These are phyloP conservation scores for Eristalis arbustorum DNA, from an alignment of 2,888 invertebrate genomes.

Conservation along the genomic window DNA sequence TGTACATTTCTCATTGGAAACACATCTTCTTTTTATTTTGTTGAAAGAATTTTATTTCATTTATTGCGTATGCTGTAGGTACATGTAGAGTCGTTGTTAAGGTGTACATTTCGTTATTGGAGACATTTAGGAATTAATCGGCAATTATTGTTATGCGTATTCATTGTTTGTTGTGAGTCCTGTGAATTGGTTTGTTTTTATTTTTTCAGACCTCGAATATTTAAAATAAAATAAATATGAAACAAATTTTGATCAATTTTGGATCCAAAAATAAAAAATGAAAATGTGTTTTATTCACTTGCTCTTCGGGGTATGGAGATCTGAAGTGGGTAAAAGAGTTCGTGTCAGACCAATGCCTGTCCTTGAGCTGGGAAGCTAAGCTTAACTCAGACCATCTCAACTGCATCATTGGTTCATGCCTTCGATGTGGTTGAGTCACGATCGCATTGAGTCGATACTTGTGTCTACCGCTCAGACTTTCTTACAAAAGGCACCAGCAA, in stretches of 20 bases:
- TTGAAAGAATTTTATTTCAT: slow-evolving; percentile 18
- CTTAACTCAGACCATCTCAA: too few species aligned
- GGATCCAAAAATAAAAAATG: not conserved
- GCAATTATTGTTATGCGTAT: slow-evolving; percentile 32
- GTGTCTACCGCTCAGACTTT: too few species aligned
- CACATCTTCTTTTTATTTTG: slow-evolving; percentile 8
- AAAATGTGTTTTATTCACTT: not conserved
- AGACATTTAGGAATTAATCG: slow-evolving; percentile 18
- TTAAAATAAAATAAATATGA: not conserved
- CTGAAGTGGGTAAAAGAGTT: too few species aligned
- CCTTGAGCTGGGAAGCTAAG: too few species aligned
- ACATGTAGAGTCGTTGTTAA: slow-evolving; percentile 50
- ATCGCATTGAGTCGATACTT: too few species aligned
- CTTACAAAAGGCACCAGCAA: too few species aligned
- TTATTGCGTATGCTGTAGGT: slow-evolving; percentile 16
- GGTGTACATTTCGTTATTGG: slow-evolving; percentile 47
- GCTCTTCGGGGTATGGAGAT: too few species aligned
- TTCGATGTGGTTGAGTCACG: too few species aligned
- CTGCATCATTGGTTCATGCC: too few species aligned
- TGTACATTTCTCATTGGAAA: slow-evolving; percentile 59
- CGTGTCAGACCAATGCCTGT: too few species aligned
- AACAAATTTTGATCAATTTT: not conserved
- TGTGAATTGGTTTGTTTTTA: not conserved
- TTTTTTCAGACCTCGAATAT: not conserved
- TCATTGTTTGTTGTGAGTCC: not conserved